These are phyloP conservation scores for Dromius quadrimaculatus DNA, from an alignment of 2,888 invertebrate genomes.

Conservation along the genomic window DNA sequence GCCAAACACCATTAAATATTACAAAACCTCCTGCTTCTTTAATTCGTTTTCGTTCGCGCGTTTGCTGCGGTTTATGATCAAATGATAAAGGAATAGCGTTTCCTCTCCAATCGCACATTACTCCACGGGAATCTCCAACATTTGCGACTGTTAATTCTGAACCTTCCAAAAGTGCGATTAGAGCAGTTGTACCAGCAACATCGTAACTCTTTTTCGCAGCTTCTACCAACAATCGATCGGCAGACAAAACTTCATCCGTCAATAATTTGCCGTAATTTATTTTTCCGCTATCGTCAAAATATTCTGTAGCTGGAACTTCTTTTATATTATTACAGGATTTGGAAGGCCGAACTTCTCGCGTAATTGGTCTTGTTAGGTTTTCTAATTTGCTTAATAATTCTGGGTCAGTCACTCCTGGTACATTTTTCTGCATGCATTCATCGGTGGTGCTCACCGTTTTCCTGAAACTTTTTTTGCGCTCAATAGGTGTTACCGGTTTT, in stretches of 20 bases:
- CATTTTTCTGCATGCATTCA: slow-evolving; percentile 66
- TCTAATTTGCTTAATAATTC: slow-evolving; percentile 76
- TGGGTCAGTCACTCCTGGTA: slow-evolving; percentile 75
- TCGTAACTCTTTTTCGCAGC: slow-evolving; percentile 83
- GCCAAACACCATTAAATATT: slow-evolving; percentile 95
- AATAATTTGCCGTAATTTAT: slow-evolving; percentile 86
- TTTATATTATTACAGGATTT: slow-evolving; percentile 67
- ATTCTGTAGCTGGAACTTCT: slow-evolving; percentile 71
- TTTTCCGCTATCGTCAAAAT: slow-evolving; percentile 78
- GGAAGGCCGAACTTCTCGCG: slow-evolving; percentile 72
- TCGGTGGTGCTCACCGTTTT: slow-evolving; percentile 73
- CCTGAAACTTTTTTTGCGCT: slow-evolving; percentile 76
- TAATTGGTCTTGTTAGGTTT: slow-evolving; percentile 72
- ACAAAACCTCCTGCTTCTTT: slow-evolving; percentile 96
- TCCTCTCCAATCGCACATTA: slow-evolving; percentile 92
- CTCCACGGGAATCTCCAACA: slow-evolving; percentile 96
- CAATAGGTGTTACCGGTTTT: slow-evolving; percentile 64
- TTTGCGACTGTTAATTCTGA: slow-evolving; percentile 91
- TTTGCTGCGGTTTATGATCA: slow-evolving; percentile 97
- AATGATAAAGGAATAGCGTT: slow-evolving; percentile 93
- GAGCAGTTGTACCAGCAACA: slow-evolving; percentile 90
- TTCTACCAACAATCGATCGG: slow-evolving; percentile 84
- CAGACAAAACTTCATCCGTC: slow-evolving; percentile 88
- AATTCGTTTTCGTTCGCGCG: slow-evolving; percentile 91
- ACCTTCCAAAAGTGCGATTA: slow-evolving; percentile 88